These are phyloP conservation scores for Pandemis corylana DNA, from an alignment of 2,888 invertebrate species.

Conservation along the genomic window DNA sequence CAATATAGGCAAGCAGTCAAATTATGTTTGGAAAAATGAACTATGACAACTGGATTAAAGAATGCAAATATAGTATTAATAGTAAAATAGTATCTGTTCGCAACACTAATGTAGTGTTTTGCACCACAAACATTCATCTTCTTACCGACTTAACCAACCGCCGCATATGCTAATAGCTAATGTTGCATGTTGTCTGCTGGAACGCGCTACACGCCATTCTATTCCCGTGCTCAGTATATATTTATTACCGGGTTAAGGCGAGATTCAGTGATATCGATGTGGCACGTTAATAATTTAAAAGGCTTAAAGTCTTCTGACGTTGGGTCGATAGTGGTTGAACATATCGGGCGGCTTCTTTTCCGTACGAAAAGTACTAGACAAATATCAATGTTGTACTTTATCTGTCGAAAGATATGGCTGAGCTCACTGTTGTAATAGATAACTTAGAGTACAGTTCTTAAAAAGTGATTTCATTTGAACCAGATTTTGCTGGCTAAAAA, in stretches of 20 bases:
- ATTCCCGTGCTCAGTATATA: conserved; percentile 26
- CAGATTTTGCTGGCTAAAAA: no score
- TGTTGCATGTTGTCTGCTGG: conserved; percentile 39
- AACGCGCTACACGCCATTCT: conserved; percentile 33
- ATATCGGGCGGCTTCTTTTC: not conserved
- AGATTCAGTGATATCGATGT: conserved; percentile 31
- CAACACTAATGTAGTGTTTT: not conserved
- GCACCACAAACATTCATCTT: conserved; percentile 37
- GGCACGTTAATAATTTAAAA: conserved; percentile 2
- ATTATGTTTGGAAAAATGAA: no score
- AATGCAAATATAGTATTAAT: no score
- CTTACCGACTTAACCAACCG: conserved; percentile 40
- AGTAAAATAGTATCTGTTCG: not conserved
- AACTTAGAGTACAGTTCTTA: no score
- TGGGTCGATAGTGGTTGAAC: not conserved
- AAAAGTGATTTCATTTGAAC: no score
- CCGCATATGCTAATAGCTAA: conserved; percentile 39
- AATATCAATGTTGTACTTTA: not conserved
- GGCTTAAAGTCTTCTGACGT: not conserved
- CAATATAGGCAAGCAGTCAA: no score
- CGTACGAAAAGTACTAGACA: no score
- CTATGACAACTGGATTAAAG: no score
- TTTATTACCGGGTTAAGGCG: conserved; percentile 31
- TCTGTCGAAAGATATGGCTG: no score
- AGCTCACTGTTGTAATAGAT: no score